A percentile compares a stretch with the other conserved stretches of the same genome.
phyloP scores from a whole-genome alignment of 2,797 vertebrate species.

The Mus minutoides region DNA sequence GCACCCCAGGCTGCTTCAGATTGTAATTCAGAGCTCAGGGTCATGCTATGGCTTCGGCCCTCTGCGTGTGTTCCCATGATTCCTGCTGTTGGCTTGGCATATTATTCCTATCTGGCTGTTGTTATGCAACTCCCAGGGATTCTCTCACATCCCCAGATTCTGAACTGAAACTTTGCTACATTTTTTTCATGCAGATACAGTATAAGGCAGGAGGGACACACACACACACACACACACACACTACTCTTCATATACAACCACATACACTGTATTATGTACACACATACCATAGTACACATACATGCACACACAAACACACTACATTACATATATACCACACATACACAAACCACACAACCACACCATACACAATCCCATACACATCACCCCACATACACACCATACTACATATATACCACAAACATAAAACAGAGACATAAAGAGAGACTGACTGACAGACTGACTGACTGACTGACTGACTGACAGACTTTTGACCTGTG shows the following conservation, averaged over 20 bases:
- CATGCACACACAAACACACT: background rate
- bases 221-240: background rate
- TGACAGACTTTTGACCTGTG: background rate
- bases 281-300: background rate
- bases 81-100: background rate
- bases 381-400: background rate
- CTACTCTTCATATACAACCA: background rate
- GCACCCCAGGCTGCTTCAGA: background rate
- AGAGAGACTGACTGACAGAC: background rate
- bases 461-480: background rate
- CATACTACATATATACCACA: background rate
- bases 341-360: background rate
- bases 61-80: background rate
- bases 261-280: background rate
- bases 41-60: background rate
- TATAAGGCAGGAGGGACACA: background rate
- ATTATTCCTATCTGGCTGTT: background rate
- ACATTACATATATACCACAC: background rate
- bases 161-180: background rate
- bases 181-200: slow-evolving; percentile 5
- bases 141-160: background rate
- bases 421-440: background rate
- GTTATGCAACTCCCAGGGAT: background rate
- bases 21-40: background rate
- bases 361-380: background rate